Conservation (phyloP, 2,797 vertebrate genomes). For the Rhinatrema bivittatum region DNA sequence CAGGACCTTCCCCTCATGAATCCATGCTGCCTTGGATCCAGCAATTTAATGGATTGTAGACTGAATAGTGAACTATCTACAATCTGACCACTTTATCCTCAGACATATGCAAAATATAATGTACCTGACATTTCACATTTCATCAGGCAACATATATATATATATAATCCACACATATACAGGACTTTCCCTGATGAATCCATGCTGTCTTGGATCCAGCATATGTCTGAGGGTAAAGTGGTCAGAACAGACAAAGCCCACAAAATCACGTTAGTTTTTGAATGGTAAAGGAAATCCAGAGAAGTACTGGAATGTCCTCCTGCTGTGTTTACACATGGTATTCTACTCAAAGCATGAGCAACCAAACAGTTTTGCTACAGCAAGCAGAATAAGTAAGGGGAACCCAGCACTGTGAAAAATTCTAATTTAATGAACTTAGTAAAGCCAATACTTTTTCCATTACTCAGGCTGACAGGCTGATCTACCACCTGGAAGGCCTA, state of each 20-base stretch:
- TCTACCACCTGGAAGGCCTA: conserved; percentile 45
- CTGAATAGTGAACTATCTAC: too few relatives aligned
- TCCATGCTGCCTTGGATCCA: too few relatives aligned
- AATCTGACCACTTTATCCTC: too few relatives aligned
- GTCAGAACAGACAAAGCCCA: conserved; percentile 37
- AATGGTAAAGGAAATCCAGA: conserved; percentile 66
- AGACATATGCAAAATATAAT: too few relatives aligned
- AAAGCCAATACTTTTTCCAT: conserved; percentile 56
- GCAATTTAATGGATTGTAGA: too few relatives aligned
- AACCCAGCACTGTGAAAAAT: conserved; percentile 31
- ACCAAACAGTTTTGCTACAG: conserved; percentile 40
- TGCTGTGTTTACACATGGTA: conserved; percentile 79
- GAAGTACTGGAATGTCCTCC: conserved; percentile 79
- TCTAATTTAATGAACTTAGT: conserved; percentile 55
- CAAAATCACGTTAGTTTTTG: too few relatives aligned
- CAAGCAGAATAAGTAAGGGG: conserved; percentile 35
- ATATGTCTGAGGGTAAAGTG: neutral
- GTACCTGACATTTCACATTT: too few relatives aligned
- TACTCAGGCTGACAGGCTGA: conserved; percentile 46
- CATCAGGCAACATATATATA: too few relatives aligned
- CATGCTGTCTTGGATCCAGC: neutral
- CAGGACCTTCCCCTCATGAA: too few relatives aligned
- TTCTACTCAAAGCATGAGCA: conserved; percentile 66
- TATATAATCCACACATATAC: too few relatives aligned
- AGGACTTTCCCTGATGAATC: too few relatives aligned